Evolutionary conservation across 2,888 invertebrate species (phyloP), one percentile per base, ranked within the genome.

Genomic region (Exephanes ischioxanthus): DNA sequence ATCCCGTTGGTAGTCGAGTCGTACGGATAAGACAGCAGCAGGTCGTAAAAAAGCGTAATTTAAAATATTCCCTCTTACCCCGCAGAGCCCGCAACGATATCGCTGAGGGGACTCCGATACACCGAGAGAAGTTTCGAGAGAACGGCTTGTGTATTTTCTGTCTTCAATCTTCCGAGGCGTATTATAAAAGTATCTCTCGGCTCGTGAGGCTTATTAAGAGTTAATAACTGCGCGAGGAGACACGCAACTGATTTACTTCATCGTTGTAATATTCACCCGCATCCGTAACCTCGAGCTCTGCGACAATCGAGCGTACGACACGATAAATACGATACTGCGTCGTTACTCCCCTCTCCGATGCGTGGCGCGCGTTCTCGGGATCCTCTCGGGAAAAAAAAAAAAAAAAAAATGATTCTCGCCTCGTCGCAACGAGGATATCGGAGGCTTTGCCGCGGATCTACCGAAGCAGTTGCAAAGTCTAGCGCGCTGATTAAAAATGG

Each of bases 191-290:
- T 45, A 33, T 66, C 51, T 76, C 76, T 19, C 55, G 4, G n/a
- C 67, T 53, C n/a, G 41, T 19, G 22, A 16, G 26, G 61, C 19
- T 78, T 55, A 70, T 48, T 33, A 48, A 70, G 61, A 22, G 30
- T 70, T 70, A 58, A 78, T 55, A 45, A 58, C 55, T 58, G 9
- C 58, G 61, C 58, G 37, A 16, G 30, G 30, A 58, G 33, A 70
- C 55, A 19, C 41, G 14, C 70, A 58, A 45, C 70, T 78, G 78
- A 66, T 80, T 61, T 72, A 71, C 63, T 63, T 30, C 68, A 67
- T 66, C 55, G 67, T 66, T 45, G 48, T 53, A 14, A 22, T 75
- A 53, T 68, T 33, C 41, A 45, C 22, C 26, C 58, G 71, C 61
- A 51, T 37, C 37, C 26, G 30, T 45, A 16, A 53, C 68, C 68